Conservation (phyloP, 2,113 vertebrate species). For the Engraulis encrasicolus region DNA sequence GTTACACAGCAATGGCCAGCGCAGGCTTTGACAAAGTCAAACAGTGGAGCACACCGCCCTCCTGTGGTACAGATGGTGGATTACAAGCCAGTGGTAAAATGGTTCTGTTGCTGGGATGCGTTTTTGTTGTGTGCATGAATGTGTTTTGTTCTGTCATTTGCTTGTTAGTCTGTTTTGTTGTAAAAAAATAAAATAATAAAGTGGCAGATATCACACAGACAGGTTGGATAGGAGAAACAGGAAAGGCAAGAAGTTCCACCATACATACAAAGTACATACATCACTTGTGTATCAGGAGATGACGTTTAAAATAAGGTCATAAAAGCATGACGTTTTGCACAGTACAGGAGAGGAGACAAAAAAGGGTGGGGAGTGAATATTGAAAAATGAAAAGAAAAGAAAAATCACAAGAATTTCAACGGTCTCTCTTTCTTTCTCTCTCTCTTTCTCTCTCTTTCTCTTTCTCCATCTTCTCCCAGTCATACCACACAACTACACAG, state of each 20-base stretch:
- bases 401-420: not conserved
- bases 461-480: not conserved
- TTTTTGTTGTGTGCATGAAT: no score
- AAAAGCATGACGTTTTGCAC: no score
- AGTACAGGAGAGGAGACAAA: not conserved
- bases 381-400: not conserved
- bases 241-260: no score
- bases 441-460: no score
- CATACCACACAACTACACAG: not conserved
- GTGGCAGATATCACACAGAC: not conserved
- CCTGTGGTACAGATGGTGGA: not conserved
- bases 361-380: not conserved
- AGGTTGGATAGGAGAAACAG: not conserved
- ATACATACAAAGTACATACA: no score
- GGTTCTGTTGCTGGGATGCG: not conserved
- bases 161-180: not conserved
- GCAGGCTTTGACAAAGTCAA: not conserved
- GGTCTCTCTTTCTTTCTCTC: not conserved
- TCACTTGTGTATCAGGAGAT: no score
- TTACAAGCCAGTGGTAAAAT: not conserved
- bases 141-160: no score
- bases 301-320: no score
- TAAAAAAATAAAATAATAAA: not conserved
- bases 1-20: no score
- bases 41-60: not conserved